These are phyloP conservation scores for Scalopus aquaticus DNA, from an alignment of 2,113 vertebrate genomes.

Conservation along the genomic window DNA sequence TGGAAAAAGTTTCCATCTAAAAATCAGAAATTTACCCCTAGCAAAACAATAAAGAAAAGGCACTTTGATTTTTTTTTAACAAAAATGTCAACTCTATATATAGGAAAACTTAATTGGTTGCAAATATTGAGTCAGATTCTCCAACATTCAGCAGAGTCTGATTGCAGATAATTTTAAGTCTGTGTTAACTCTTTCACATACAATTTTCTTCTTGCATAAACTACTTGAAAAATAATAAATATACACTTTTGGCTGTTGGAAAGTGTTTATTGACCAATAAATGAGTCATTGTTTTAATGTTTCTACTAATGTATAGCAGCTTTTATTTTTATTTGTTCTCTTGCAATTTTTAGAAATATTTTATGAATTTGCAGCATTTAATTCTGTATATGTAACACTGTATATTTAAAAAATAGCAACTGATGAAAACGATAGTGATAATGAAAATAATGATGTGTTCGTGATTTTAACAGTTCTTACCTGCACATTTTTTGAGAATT, in stretches of 20 bases:
- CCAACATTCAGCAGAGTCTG: background rate
- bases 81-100: slow-evolving; percentile 56
- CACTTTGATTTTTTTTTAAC: slow-evolving; percentile 63
- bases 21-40: slow-evolving; percentile 47
- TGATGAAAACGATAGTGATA: slow-evolving; percentile 57
- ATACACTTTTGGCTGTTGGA: background rate
- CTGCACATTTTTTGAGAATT: slow-evolving; percentile 33
- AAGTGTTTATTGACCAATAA: slow-evolving; percentile 18
- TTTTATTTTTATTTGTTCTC: background rate
- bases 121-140: slow-evolving; percentile 69
- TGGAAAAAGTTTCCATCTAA: slow-evolving; percentile 19
- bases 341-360: background rate
- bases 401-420: slow-evolving; percentile 49
- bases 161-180: slow-evolving; percentile 38
- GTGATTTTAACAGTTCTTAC: slow-evolving; percentile 13
- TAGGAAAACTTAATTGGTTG: slow-evolving; percentile 69
- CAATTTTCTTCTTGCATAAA: background rate
- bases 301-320: background rate
- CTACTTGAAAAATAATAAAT: background rate
- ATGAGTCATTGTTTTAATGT: background rate
- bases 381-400: slow-evolving; percentile 45
- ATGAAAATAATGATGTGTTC: slow-evolving; percentile 30
- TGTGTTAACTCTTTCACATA: slow-evolving; percentile 24
- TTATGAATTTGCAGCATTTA: slow-evolving; percentile 11
- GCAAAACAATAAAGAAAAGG: slow-evolving; percentile 52